Conservation (phyloP, 2,113 vertebrate species). For the Bungarus multicinctus region DNA sequence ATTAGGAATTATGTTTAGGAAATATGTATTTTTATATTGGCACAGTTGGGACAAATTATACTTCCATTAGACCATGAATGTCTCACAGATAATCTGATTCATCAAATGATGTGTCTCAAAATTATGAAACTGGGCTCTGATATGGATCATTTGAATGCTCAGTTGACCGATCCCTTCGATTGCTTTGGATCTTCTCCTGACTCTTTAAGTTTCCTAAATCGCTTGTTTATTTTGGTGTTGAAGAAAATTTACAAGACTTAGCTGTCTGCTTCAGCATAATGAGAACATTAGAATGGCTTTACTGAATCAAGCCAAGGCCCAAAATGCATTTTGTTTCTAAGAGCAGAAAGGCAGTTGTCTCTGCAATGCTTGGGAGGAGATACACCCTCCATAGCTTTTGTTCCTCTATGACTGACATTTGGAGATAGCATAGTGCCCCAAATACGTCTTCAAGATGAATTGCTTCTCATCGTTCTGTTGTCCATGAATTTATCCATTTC, state of each 20-base stretch:
- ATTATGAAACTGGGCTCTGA: constrained; percentile 56
- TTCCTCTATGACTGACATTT: not conserved
- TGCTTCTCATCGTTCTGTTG: not conserved
- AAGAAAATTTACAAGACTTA: constrained; percentile 22
- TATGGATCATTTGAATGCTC: constrained; percentile 45
- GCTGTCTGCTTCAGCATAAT: not conserved
- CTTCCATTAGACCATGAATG: constrained; percentile 18
- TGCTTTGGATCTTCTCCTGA: constrained; percentile 10
- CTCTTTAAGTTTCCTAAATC: constrained; percentile 42
- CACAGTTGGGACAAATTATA: not conserved
- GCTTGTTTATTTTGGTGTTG: constrained; percentile 46
- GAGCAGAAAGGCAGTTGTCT: not conserved
- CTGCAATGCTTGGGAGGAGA: not conserved
- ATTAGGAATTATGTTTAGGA: constrained; percentile 24
- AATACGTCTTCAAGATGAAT: not conserved
- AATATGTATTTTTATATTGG: constrained; percentile 19
- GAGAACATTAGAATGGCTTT: not conserved
- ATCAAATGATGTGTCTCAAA: constrained; percentile 53
- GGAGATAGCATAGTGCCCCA: not conserved
- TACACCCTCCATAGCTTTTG: not conserved
- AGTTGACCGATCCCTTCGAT: constrained; percentile 48
- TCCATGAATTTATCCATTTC: not conserved
- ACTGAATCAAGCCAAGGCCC: not conserved
- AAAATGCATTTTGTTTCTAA: not conserved
- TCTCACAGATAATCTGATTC: constrained; percentile 59